These are phyloP conservation scores for Drosophila navojoa DNA, from an alignment of 1,140 invertebrate genomes.

Conservation along the genomic window DNA sequence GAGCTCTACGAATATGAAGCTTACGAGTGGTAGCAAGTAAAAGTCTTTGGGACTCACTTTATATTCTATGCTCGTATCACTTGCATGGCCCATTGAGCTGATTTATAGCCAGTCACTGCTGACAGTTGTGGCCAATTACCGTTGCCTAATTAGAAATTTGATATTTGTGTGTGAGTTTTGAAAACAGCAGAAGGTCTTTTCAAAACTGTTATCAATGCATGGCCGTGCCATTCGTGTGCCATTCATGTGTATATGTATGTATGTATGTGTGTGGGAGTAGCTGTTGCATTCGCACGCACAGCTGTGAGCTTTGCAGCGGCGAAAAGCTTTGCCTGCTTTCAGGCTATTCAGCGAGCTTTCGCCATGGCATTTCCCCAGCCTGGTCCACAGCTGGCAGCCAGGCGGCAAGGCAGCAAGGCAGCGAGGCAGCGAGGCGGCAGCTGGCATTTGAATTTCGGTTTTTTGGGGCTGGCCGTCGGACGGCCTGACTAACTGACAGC, in stretches of 20 bases:
- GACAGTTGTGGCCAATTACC: no score
- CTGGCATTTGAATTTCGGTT: constrained; percentile 46
- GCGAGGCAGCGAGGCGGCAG: background rate
- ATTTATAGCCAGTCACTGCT: no score
- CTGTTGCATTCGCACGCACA: constrained; percentile 37
- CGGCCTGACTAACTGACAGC: background rate
- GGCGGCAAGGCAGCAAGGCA: background rate
- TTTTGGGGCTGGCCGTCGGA: background rate
- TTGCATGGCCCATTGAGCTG: no score
- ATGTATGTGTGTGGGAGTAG: constrained; percentile 11
- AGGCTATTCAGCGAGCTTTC: constrained; percentile 40
- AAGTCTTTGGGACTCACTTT: no score
- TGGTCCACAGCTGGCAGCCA: constrained; percentile 26
- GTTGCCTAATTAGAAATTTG: no score
- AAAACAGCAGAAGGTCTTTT: no score
- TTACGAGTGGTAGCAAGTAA: no score
- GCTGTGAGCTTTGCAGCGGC: constrained; percentile 29
- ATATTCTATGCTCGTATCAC: no score
- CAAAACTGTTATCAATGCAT: no score
- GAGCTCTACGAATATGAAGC: no score
- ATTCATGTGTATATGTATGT: background rate
- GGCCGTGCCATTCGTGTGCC: no score
- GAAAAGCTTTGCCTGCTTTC: constrained; percentile 55
- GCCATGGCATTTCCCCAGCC: constrained; percentile 32
- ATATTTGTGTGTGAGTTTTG: no score